Percentiles rank a stretch among this genome's conserved stretches.
phyloP scores from a whole-genome alignment of 2,888 invertebrate genomes.

The Isoperla grammatica region DNA sequence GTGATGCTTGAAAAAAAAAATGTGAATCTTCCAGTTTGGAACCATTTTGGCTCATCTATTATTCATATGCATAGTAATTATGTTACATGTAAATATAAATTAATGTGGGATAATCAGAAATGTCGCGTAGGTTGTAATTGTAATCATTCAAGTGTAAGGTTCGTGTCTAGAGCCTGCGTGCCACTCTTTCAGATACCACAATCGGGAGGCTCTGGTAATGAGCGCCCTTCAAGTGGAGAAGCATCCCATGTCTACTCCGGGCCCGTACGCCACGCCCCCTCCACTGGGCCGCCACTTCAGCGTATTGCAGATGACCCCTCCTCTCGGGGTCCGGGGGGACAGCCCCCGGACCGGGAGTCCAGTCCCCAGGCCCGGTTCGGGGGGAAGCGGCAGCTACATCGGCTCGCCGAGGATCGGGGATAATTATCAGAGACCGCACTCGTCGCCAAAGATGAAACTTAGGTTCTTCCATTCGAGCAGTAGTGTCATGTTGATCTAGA shows the following conservation, averaged over 20 bases:
- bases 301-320: conserved; percentile 63
- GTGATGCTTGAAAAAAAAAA: no score
- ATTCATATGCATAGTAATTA: no score
- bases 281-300: conserved; percentile 49
- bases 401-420: conserved; percentile 48
- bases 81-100: no score
- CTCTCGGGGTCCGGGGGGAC: conserved; percentile 48
- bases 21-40: no score
- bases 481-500: conserved; percentile 17
- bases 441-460: conserved; percentile 88
- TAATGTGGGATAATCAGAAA: no score
- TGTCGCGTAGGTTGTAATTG: no score
- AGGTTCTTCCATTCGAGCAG: conserved; percentile 53
- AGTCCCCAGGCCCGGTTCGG: conserved; percentile 27
- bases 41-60: no score
- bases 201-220: conserved; percentile 86
- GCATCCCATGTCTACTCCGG: conserved; percentile 83
- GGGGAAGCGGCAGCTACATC: conserved; percentile 28
- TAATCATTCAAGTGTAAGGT: no score
- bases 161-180: neutral
- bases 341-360: conserved; percentile 41
- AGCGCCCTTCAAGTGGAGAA: conserved; percentile 91
- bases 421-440: conserved; percentile 59
- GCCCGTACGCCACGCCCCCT: conserved; percentile 68
- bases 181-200: conserved; percentile 67